phyloP scores from a whole-genome alignment of 1,140 invertebrate genomes.

The Gonioctena quinquepunctata region DNA sequence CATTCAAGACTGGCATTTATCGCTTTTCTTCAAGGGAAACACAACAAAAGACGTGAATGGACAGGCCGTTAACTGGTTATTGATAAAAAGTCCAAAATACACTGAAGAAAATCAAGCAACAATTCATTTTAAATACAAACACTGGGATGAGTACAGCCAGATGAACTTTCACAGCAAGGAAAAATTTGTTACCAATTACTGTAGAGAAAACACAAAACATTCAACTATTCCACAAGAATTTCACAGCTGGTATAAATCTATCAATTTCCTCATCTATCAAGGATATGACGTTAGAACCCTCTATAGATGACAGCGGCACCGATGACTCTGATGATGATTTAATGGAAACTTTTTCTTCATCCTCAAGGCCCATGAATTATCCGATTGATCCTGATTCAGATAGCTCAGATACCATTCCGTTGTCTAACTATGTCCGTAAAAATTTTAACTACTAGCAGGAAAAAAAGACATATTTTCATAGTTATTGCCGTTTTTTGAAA shows the following conservation, averaged over 20 bases:
- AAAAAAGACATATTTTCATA: no score
- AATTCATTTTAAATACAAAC: background rate
- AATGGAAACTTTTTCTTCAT: no score
- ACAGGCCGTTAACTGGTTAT: background rate
- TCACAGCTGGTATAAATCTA: background rate
- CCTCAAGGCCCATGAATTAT: no score
- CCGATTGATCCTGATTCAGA: no score
- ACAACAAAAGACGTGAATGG: background rate
- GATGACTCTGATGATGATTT: no score
- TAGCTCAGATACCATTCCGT: no score
- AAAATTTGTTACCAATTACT: background rate
- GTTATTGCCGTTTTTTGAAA: no score
- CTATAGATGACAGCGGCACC: background rate
- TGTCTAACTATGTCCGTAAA: no score
- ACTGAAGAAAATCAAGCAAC: background rate
- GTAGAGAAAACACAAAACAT: background rate
- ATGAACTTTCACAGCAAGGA: background rate
- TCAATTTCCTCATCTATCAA: background rate
- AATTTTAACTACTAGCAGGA: no score
- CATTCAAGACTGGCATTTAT: conserved; percentile 18
- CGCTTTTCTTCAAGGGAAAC: no score
- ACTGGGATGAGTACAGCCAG: background rate
- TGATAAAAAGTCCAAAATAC: background rate
- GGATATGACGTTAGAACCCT: background rate
- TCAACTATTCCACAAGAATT: background rate